phyloP scores from a whole-genome alignment of 2,113 vertebrate species.

The Saccopteryx bilineata region DNA sequence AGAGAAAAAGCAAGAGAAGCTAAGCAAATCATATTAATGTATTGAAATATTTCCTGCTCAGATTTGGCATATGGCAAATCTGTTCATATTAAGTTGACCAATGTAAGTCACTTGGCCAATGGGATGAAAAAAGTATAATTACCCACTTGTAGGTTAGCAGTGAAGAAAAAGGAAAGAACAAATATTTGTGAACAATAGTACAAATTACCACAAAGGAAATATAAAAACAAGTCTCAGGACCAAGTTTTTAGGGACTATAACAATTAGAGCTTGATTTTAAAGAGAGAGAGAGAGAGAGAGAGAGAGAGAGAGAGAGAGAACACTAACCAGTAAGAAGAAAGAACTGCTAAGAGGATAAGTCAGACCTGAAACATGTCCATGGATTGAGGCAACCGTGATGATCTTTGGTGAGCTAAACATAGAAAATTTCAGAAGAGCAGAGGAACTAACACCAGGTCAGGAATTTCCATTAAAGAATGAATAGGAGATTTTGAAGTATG shows the following conservation, averaged over 20 bases:
- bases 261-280: not conserved
- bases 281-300: not conserved
- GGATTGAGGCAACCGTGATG: not conserved
- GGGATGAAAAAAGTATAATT: conserved; percentile 4
- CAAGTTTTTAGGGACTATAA: not conserved
- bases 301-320: not conserved
- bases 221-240: not conserved
- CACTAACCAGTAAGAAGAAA: not conserved
- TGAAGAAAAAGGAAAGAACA: not conserved
- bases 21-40: not conserved
- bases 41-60: not conserved
- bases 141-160: not conserved
- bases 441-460: rapidly evolving
- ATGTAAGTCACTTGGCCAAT: not conserved
- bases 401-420: not conserved
- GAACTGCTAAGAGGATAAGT: not conserved
- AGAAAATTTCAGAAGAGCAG: not conserved
- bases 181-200: not conserved
- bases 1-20: not conserved
- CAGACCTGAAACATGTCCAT: not conserved
- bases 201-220: not conserved
- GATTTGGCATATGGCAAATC: not conserved
- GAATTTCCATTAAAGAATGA: not conserved
- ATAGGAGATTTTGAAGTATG: not conserved
- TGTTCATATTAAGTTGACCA: not conserved